phyloP scores from a whole-genome alignment of 1,140 invertebrate genomes.

The Tetramorium alpestre region DNA sequence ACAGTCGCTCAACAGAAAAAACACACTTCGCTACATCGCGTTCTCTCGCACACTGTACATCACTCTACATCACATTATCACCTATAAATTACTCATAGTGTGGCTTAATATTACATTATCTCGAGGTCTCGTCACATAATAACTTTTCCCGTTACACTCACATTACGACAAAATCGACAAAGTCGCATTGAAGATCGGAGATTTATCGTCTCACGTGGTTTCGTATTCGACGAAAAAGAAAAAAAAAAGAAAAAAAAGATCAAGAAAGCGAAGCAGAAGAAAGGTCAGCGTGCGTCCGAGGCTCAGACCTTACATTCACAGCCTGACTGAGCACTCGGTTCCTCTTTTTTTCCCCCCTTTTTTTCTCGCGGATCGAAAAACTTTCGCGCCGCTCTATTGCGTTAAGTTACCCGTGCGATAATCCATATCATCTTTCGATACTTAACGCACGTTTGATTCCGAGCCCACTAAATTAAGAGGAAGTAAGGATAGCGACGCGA shows the following conservation, averaged over 20 bases:
- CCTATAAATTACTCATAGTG: conserved; percentile 84
- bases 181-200: conserved; percentile 37
- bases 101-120: conserved; percentile 78
- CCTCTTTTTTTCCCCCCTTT: neutral
- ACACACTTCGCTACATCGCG: conserved; percentile 58
- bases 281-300: conserved; percentile 76
- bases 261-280: conserved; percentile 72
- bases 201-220: conserved; percentile 28
- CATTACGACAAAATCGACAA: conserved; percentile 61
- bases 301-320: conserved; percentile 85
- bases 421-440: neutral
- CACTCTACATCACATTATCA: conserved; percentile 82
- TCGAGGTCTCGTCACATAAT: conserved; percentile 78
- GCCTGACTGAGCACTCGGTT: conserved; percentile 83
- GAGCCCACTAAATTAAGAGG: conserved; percentile 70
- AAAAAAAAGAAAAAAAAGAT: conserved; percentile 31
- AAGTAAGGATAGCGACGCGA: conserved; percentile 67
- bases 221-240: conserved; percentile 17
- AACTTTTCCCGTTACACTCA: conserved; percentile 55
- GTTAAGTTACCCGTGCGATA: conserved; percentile 9
- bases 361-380: conserved; percentile 16
- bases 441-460: conserved; percentile 71
- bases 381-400: conserved; percentile 33
- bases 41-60: conserved; percentile 74
- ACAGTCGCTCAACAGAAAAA: conserved; percentile 62